Evolutionary conservation across 2,113 vertebrate species (phyloP), one percentile per base, ranked within the genome.

Genomic region (Cavia aperea): DNA sequence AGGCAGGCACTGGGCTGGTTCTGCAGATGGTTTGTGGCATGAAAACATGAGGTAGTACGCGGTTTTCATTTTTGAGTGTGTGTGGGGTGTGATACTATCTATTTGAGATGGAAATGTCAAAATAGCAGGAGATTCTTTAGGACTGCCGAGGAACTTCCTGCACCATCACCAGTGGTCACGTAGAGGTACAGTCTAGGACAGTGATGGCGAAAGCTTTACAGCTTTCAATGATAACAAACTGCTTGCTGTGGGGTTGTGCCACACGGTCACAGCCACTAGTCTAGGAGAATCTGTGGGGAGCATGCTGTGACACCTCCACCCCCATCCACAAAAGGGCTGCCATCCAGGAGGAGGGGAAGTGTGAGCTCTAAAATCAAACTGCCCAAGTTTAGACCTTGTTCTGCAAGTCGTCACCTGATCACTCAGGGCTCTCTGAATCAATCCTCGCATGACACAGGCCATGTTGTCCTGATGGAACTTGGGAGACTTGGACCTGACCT

Each of bases 31-130:
- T 60, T 43, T 33, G 29, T 81, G 65, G 2, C 23, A 15, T n/a
- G 19, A 6, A 56, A 49, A 49, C 16, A 7, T 33, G 13, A 68
- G 11, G 1, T 0, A 73, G 13, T 75, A 0, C 31, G 12, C 5
- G 5, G 16, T 26, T 51, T 62, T 33, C 21, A n/a, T 4, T 84
- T 73, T 29, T 43, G 16, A 49, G 1, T 18, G 13, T 13, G 14
- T 31, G 31, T 11, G 13, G 56, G 46, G 14, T 31, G 1, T 56
- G 10, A 9, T 49, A 15, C 7, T 56, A 0, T 46, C 4, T 77
- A 4, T 86, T 49, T 51, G 63, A 65, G 86, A 81, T 86, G 60
- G 87, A 82, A 79, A 86, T 31, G n/a, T 49, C 54, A n/a, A 63
- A 66, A 46, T n/a, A 77, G 56, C 39, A 49, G 58, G 62, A 86